Base-by-base conservation (phyloP, 2,113 vertebrate species). In the Colistium nudipinnis region DNA sequence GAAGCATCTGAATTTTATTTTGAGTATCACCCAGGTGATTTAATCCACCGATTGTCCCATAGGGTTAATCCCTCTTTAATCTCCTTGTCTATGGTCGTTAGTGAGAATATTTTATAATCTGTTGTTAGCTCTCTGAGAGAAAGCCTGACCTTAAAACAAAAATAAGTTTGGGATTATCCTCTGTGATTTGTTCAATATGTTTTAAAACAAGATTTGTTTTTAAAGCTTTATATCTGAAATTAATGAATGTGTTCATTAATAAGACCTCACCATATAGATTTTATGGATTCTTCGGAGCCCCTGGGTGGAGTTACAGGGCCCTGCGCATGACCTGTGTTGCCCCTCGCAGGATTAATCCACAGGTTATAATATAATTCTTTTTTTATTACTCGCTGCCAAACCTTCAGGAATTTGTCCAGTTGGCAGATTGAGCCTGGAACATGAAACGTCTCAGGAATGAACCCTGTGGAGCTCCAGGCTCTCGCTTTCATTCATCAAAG, bases 311-410 rank as follows among this genome's bases (percentile, higher is more conserved):
- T n/a, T n/a, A n/a, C n/a, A n/a, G n/a, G n/a, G n/a, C n/a, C n/a
- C n/a, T n/a, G n/a, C n/a, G n/a, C n/a, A n/a, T n/a, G n/a, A n/a
- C n/a, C n/a, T n/a, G n/a, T n/a, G n/a, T n/a, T n/a, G n/a, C n/a
- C n/a, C n/a, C n/a, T n/a, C n/a, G n/a, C n/a, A n/a, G n/a, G n/a
- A n/a, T n/a, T n/a, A n/a, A n/a, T n/a, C n/a, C n/a, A n/a, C 24
- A 45, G 12, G 31, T 68, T 70, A 71, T 8, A n/a, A n/a, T n/a
- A 38, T 86, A 82, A 88, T 70, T 64, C 70, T 2, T 0, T 85
- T 82, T 90, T 88, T 63, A 88, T 87, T 78, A 69, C 39, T 0
- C 12, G 16, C 2, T 12, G 31, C 4, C 7, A 41, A 70, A 49
- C 62, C 53, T 52, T 11, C 19, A 65, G 27, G 62, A 85, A 80